Conservation (phyloP, 1,140 invertebrate genomes). For the Drosophila oshimai region DNA sequence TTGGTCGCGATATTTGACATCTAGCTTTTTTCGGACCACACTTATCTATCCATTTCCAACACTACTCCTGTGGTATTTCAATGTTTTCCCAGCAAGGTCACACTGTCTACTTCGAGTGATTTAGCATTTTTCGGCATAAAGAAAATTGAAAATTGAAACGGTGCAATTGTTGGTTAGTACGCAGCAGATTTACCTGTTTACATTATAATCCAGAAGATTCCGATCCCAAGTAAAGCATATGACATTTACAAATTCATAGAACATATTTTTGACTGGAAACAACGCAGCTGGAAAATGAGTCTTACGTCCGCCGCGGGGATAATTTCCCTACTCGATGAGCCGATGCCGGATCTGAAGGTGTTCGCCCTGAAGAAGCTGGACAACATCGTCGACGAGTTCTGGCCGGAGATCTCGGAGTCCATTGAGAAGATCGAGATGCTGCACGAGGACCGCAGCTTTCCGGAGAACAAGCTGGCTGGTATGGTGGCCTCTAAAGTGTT, state of each 20-base stretch:
- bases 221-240: conserved; percentile 35
- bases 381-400: conserved; percentile 98
- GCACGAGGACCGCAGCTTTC: conserved; percentile 95
- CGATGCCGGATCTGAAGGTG: conserved; percentile 94
- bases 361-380: conserved; percentile 96
- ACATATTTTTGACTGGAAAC: conserved; percentile 47
- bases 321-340: conserved; percentile 97
- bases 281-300: conserved; percentile 68
- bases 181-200: background rate
- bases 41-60: conserved; percentile 1
- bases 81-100: background rate
- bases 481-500: conserved; percentile 99
- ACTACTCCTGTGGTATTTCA: conserved; percentile 6
- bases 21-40: background rate
- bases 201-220: background rate
- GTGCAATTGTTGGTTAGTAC: conserved; percentile 68
- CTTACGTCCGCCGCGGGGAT: conserved; percentile 91
- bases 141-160: conserved; percentile 58
- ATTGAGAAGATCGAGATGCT: conserved; percentile 99
- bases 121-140: conserved; percentile 79
- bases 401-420: conserved; percentile 99
- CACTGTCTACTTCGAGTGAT: conserved; percentile 51
- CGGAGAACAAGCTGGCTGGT: conserved; percentile 95
- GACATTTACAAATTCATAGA: conserved; percentile 44
- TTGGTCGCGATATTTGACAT: too few relatives aligned